Conservation (phyloP, 2,888 invertebrate genomes). For the Hypolimnas misippus region DNA sequence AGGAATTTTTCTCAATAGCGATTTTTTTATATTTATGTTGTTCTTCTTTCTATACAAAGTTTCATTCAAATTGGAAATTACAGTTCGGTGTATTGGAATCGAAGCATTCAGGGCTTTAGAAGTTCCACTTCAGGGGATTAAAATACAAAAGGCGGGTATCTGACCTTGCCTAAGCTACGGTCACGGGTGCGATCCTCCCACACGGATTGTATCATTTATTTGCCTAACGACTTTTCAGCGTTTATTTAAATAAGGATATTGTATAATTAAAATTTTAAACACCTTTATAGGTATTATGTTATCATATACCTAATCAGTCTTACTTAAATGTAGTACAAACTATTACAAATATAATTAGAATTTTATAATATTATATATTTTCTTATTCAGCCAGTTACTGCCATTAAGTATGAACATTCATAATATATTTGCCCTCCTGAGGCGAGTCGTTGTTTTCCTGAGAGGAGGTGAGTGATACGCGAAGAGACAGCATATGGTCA, state of each 20-base stretch:
- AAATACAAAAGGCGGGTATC: constrained; percentile 44
- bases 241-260: constrained; percentile 15
- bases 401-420: too few relatives aligned
- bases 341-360: not conserved
- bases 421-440: too few relatives aligned
- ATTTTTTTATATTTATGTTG: not conserved
- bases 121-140: constrained; percentile 60
- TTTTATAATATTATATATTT: too few relatives aligned
- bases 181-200: constrained; percentile 20
- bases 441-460: too few relatives aligned
- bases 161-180: constrained; percentile 31
- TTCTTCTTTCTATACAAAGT: not conserved
- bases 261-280: not conserved
- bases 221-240: constrained; percentile 13
- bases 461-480: too few relatives aligned
- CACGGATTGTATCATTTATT: constrained; percentile 21
- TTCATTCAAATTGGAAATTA: constrained; percentile 14
- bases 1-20: not conserved
- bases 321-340: not conserved
- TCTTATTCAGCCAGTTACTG: too few relatives aligned
- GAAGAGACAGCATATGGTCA: too few relatives aligned
- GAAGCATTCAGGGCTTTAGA: constrained; percentile 42
- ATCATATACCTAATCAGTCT: not conserved
- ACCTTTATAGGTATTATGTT: not conserved
- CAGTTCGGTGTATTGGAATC: constrained; percentile 38